Base-by-base conservation (phyloP, 2,888 invertebrate genomes). In the Pristionchus japonicus region DNA sequence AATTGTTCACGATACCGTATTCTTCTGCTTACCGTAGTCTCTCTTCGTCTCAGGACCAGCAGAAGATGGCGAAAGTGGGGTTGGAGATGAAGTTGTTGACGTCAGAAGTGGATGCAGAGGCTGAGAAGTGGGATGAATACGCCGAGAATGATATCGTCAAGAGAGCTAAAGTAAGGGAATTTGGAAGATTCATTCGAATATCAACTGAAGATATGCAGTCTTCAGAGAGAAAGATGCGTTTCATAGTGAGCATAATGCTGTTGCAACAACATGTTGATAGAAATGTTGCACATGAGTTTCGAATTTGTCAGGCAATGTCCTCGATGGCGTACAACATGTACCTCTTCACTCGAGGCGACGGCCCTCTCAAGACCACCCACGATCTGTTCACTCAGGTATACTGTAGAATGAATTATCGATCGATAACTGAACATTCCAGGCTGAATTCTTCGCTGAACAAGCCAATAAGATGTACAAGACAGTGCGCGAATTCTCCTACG, bases 391-490 rank as follows among this genome's bases (percentile, higher is more conserved):
- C 95, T 3, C 95, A 95, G 86, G 86, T 86, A 70, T 67, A 70
- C 61, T 23, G 57, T 70, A 70, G 20, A 67, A n/a, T 7, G 11
- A 9, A 9, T 11, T 3, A 64, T 27, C 85, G 11, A 57, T 64
- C 27, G 27, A 57, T n/a, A 64, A 85, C 40, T 64, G 31, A 64
- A 0, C 7, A 20, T 64, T 82, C 34, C 70, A 86, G 92, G 95
- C 95, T 0, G 95, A 95, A 90, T 95, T 95, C 93, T 95, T 95
- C 90, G 95, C 95, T 27, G 99, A 99, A 96, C 99, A 99, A 96
- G 99, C 99, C 86, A 98, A 98, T 96, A 97, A 99, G 95, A 96
- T 99, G 94, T 99, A 99, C 96, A 98, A 98, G 96, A 98, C 98
- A 94, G 97, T 99, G 93, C 96, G 98, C 95, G 98, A 99, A 95